phyloP scores from a whole-genome alignment of 2,113 vertebrate genomes.

The Erpornis zantholeuca region DNA sequence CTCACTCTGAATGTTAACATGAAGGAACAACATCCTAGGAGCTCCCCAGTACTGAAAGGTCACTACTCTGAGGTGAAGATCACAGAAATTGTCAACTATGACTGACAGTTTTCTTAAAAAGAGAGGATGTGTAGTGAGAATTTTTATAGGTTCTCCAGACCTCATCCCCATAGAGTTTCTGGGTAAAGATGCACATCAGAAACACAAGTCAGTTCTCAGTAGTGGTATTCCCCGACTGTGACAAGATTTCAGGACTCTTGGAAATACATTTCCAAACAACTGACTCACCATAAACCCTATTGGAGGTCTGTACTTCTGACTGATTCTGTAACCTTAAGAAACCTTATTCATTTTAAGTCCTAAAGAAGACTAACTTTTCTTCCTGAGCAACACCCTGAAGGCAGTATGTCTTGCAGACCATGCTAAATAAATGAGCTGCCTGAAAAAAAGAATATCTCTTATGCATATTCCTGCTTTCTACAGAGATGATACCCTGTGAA shows the following conservation, averaged over 20 bases:
- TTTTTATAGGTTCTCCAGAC: background rate
- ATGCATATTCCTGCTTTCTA: background rate
- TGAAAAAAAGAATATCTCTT: background rate
- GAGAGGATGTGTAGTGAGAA: background rate
- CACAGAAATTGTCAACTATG: background rate
- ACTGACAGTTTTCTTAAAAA: background rate
- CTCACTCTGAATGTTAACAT: background rate
- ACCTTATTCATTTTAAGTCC: background rate
- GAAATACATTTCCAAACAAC: background rate
- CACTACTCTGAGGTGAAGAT: background rate
- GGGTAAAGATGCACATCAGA: background rate
- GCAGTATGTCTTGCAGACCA: background rate
- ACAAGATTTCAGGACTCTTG: background rate
- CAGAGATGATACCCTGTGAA: background rate
- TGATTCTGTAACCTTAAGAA: background rate
- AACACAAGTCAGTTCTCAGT: background rate
- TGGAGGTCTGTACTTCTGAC: background rate
- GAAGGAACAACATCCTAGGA: background rate
- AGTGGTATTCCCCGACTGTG: background rate
- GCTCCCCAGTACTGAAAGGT: background rate
- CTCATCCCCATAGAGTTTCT: fast-evolving
- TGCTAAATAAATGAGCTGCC: background rate
- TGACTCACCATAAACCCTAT: background rate
- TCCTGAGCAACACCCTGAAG: background rate
- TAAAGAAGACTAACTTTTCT: background rate